A percentile compares a stretch with the other conserved stretches of the same genome.
These are phyloP conservation scores for Apoda limacodes DNA, from an alignment of 2,888 invertebrate genomes.

Conservation along the genomic window DNA sequence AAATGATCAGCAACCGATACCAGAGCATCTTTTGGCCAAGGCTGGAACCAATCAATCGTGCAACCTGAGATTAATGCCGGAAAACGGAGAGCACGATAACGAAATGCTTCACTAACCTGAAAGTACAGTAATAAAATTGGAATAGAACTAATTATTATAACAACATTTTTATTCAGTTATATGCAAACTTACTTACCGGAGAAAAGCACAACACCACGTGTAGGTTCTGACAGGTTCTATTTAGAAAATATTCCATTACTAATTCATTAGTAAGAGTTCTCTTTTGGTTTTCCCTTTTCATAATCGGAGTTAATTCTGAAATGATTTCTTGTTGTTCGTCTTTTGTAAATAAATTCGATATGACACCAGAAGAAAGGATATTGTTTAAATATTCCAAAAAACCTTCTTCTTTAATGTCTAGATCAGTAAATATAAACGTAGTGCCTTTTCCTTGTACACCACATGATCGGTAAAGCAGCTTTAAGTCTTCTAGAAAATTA, in stretches of 20 bases:
- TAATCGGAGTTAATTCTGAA: conserved; percentile 90
- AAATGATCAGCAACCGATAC: conserved; percentile 94
- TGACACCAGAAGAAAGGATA: conserved; percentile 92
- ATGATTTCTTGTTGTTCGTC: conserved; percentile 97
- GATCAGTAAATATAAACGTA: conserved; percentile 95
- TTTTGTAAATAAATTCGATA: conserved; percentile 93
- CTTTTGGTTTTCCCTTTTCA: conserved; percentile 95
- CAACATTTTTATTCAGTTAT: too few relatives aligned
- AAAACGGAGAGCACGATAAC: conserved; percentile 90
- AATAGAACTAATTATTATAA: neutral
- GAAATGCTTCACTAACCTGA: conserved; percentile 94
- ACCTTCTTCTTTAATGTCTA: conserved; percentile 97
- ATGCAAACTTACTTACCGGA: conserved; percentile 85
- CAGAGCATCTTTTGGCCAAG: conserved; percentile 96
- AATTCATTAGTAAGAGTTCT: conserved; percentile 89
- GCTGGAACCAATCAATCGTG: conserved; percentile 98
- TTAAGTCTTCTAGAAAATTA: conserved; percentile 96
- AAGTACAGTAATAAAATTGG: conserved; percentile 21
- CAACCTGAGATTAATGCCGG: conserved; percentile 97
- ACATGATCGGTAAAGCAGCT: conserved; percentile 90
- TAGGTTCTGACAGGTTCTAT: conserved; percentile 90
- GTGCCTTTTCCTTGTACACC: conserved; percentile 97
- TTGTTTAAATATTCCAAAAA: conserved; percentile 97
- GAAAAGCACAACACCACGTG: conserved; percentile 97
- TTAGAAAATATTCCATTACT: conserved; percentile 94